These are phyloP conservation scores for Coracopsis vasa DNA, from an alignment of 2,113 vertebrate species.

Conservation along the genomic window DNA sequence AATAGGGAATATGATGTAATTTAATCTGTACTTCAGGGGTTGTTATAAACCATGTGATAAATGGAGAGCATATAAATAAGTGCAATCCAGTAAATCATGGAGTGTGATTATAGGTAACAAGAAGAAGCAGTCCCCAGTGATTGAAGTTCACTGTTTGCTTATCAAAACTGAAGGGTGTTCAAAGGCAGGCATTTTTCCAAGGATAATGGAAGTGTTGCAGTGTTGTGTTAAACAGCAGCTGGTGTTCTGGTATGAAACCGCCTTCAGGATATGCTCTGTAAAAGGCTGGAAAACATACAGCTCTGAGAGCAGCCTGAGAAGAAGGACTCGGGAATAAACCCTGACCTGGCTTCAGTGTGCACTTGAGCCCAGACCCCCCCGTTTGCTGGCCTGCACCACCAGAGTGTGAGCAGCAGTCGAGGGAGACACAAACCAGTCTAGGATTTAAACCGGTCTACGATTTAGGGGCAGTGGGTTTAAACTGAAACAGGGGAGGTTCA, in stretches of 20 bases:
- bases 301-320: not conserved
- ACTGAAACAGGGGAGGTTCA: not conserved
- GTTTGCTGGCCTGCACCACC: not conserved
- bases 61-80: not conserved
- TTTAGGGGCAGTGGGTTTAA: not conserved
- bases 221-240: not conserved
- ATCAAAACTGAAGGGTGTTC: not conserved
- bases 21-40: not conserved
- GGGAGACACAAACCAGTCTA: not conserved
- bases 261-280: no score
- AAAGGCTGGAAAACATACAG: not conserved
- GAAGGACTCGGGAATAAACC: not conserved
- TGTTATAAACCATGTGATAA: not conserved
- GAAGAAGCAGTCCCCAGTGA: not conserved
- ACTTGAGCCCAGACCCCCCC: not conserved
- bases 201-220: not conserved
- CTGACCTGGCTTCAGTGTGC: not conserved
- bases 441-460: not conserved
- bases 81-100: not conserved
- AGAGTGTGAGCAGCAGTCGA: not conserved
- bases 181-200: not conserved
- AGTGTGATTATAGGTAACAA: not conserved
- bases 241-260: not conserved
- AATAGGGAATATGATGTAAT: not conserved
- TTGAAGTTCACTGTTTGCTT: not conserved